Conservation (phyloP, 2,797 vertebrate genomes). For the Microtus californicus region DNA sequence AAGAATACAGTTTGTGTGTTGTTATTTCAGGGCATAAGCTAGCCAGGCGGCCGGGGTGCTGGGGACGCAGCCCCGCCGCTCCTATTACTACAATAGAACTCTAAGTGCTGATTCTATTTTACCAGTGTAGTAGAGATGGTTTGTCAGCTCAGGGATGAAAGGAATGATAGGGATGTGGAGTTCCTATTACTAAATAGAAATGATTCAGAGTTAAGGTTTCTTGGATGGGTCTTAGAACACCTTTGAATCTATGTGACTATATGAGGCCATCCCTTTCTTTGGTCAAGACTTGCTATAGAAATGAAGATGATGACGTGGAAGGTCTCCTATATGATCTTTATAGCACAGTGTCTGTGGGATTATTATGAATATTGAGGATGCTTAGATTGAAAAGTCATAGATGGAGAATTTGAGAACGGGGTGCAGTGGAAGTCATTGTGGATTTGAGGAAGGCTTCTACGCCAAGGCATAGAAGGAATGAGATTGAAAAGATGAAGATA, state of each 20-base stretch:
- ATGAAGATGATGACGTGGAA: background rate
- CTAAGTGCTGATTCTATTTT: background rate
- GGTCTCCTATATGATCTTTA: background rate
- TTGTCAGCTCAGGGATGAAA: background rate
- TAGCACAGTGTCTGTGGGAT: background rate
- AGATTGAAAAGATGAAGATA: background rate
- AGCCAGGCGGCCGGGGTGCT: too few relatives aligned
- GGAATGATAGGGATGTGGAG: background rate
- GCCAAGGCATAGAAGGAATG: background rate
- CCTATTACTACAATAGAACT: too few relatives aligned
- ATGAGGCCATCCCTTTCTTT: background rate
- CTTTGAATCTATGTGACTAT: background rate
- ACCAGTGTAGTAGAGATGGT: background rate
- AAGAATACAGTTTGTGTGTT: too few relatives aligned
- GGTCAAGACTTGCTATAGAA: background rate
- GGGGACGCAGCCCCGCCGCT: too few relatives aligned
- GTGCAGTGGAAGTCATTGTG: background rate
- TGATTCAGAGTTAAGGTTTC: background rate
- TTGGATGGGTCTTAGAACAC: background rate
- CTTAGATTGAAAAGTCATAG: background rate
- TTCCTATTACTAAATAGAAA: background rate
- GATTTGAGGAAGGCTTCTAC: background rate
- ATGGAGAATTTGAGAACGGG: background rate
- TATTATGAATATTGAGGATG: too few relatives aligned
- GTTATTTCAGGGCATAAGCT: too few relatives aligned